Percentiles rank a stretch among this genome's conserved stretches.
phyloP scores from a whole-genome alignment of 2,113 vertebrate genomes.

The Panthera leo region DNA sequence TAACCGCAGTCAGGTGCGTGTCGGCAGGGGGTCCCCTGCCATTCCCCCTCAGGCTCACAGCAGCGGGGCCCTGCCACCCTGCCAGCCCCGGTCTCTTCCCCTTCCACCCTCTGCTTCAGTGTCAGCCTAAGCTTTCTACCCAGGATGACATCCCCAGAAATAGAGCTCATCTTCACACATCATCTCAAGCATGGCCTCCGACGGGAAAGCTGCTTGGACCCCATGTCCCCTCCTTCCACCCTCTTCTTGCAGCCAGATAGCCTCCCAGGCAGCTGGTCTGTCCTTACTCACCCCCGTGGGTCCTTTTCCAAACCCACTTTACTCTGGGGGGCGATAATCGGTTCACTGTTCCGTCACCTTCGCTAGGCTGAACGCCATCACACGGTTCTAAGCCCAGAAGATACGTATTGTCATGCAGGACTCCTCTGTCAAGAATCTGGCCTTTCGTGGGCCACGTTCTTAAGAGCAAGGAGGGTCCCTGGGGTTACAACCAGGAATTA shows the following conservation, averaged over 20 bases:
- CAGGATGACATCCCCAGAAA: too few species aligned
- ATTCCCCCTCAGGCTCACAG: too few species aligned
- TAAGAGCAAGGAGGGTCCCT: neutral
- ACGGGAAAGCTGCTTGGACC: neutral
- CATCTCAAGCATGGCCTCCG: accelerated
- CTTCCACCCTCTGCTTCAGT: accelerated
- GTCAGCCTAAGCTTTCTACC: neutral
- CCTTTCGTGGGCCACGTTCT: neutral
- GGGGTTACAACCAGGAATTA: accelerated
- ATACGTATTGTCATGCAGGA: accelerated
- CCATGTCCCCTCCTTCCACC: accelerated
- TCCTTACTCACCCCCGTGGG: accelerated
- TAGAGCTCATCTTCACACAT: neutral
- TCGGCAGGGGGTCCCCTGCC: too few species aligned
- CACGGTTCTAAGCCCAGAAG: accelerated
- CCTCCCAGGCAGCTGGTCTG: neutral
- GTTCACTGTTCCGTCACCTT: accelerated
- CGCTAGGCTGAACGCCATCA: accelerated
- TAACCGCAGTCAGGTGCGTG: too few species aligned
- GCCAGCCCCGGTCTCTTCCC: neutral
- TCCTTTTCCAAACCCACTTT: neutral
- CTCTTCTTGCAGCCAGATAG: too few species aligned
- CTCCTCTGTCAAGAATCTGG: accelerated
- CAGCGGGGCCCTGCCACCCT: neutral
- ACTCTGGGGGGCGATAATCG: accelerated